These are phyloP conservation scores for Rhopilema esculentum DNA, from an alignment of 30 jellyfish, hydroid and myxozoan species.

Conservation along the genomic window DNA sequence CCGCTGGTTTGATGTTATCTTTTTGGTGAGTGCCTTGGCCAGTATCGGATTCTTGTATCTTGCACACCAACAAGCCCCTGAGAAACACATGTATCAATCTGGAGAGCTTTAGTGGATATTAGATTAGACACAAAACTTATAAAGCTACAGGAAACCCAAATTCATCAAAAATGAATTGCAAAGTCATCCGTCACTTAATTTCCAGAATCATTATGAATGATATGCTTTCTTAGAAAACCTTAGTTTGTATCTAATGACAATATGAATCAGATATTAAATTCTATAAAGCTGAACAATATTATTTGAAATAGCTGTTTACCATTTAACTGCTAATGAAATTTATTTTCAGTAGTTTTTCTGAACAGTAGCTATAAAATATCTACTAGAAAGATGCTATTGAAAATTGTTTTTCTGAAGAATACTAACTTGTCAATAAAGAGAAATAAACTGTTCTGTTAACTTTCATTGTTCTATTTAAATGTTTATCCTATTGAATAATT, in stretches of 20 bases:
- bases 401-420: no score
- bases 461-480: no score
- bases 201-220: background rate
- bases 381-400: no score
- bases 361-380: background rate
- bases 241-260: background rate
- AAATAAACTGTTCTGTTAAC: no score
- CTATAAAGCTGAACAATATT: background rate
- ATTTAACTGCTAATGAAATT: background rate
- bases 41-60: conserved; percentile 93
- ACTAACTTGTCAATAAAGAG: no score
- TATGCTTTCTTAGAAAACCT: background rate
- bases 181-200: background rate
- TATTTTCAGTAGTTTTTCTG: background rate
- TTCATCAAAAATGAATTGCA: background rate
- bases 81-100: conserved; percentile 80
- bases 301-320: background rate
- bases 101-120: conserved; percentile 12
- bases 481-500: no score
- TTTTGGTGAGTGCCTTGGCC: conserved; percentile 97
- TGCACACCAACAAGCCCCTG: conserved; percentile 99
- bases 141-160: background rate
- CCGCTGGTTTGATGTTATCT: conserved; percentile 98
- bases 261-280: no score
- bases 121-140: background rate